A percentile compares a stretch with the other conserved stretches of the same genome.
These are phyloP conservation scores for Caenorhabditis wallacei DNA, from an alignment of 2,888 invertebrate genomes.

Conservation along the genomic window DNA sequence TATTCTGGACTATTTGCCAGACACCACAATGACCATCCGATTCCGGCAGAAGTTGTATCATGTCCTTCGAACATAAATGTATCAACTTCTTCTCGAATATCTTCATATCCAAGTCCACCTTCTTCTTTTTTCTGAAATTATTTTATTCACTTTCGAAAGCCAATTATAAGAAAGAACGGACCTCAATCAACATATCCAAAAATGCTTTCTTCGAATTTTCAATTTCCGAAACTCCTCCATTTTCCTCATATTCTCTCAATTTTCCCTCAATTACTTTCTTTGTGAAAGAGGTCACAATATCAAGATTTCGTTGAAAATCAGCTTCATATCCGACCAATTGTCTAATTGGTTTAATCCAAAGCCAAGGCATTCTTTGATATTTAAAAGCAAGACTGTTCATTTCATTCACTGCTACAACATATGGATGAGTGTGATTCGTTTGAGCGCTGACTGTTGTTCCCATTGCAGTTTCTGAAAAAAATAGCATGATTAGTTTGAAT, in stretches of 20 bases:
- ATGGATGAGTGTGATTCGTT: constrained; percentile 72
- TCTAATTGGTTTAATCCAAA: constrained; percentile 86
- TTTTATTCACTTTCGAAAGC: not conserved
- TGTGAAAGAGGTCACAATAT: constrained; percentile 75
- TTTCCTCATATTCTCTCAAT: constrained; percentile 35
- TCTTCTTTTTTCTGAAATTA: constrained; percentile 83
- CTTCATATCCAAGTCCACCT: constrained; percentile 83
- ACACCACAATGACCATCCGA: constrained; percentile 84
- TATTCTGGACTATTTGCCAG: constrained; percentile 83
- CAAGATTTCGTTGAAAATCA: constrained; percentile 64
- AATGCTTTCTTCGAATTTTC: constrained; percentile 82
- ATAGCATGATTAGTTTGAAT: too few species aligned
- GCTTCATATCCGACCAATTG: constrained; percentile 85
- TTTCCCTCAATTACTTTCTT: constrained; percentile 63
- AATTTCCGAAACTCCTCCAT: constrained; percentile 25
- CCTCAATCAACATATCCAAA: constrained; percentile 84
- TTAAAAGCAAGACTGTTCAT: constrained; percentile 75
- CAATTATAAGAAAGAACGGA: not conserved
- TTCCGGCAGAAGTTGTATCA: constrained; percentile 84
- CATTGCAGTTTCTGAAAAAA: constrained; percentile 80
- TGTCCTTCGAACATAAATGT: constrained; percentile 85
- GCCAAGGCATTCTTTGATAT: constrained; percentile 85
- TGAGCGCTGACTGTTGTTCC: constrained; percentile 78
- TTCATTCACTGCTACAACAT: constrained; percentile 74
- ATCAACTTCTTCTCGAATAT: constrained; percentile 84